These are phyloP conservation scores for Drosophila watanabei DNA, from an alignment of 1,140 invertebrate genomes.

Conservation along the genomic window DNA sequence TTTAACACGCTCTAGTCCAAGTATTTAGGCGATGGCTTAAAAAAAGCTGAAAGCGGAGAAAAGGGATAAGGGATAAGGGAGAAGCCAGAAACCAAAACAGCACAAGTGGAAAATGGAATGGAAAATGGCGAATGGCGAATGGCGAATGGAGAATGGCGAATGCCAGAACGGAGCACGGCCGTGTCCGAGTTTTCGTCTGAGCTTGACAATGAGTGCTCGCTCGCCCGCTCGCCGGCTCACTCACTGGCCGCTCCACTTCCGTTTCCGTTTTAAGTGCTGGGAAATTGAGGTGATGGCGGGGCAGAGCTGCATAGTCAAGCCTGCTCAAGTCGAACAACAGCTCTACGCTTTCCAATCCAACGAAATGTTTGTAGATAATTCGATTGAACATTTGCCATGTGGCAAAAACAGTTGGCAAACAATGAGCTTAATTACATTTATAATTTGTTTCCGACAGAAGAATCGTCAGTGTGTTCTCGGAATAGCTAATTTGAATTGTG, in stretches of 20 bases:
- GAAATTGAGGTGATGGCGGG: slow-evolving; percentile 48
- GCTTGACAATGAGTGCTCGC: slow-evolving; percentile 77
- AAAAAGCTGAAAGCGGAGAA: slow-evolving; percentile 18
- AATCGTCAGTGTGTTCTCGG: neutral
- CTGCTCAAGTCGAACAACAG: neutral
- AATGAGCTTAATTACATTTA: slow-evolving; percentile 37
- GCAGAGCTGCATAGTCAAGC: slow-evolving; percentile 13
- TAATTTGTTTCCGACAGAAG: slow-evolving; percentile 15
- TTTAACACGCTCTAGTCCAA: slow-evolving; percentile 77
- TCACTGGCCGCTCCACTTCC: slow-evolving; percentile 54
- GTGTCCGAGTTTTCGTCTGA: slow-evolving; percentile 61
- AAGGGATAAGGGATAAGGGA: slow-evolving; percentile 14
- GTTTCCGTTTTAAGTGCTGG: slow-evolving; percentile 71
- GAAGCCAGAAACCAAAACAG: slow-evolving; percentile 40
- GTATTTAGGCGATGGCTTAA: slow-evolving; percentile 75
- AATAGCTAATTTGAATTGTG: slow-evolving; percentile 23
- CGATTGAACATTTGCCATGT: slow-evolving; percentile 5
- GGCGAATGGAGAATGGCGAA: slow-evolving; percentile 41
- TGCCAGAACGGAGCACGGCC: slow-evolving; percentile 52
- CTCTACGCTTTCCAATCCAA: neutral
- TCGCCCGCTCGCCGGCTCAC: slow-evolving; percentile 29
- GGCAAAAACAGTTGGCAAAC: slow-evolving; percentile 28
- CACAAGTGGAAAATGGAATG: slow-evolving; percentile 48
- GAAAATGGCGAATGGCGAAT: slow-evolving; percentile 42
- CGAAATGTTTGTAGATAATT: slow-evolving; percentile 13